These are phyloP conservation scores for Sula dactylatra DNA, from an alignment of 2,113 vertebrate genomes.

Conservation along the genomic window DNA sequence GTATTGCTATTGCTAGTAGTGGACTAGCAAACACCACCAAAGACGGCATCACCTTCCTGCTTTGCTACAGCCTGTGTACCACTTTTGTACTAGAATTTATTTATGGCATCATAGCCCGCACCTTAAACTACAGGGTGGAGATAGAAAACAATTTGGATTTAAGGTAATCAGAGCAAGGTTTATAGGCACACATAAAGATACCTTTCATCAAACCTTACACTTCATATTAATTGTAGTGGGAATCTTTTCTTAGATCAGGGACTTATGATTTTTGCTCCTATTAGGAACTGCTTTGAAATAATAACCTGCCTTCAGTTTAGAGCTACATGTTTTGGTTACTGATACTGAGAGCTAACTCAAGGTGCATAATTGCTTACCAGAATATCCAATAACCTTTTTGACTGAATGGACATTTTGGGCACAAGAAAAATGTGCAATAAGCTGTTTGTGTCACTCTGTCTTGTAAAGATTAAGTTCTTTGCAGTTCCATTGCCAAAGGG, in stretches of 20 bases:
- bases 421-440: neutral
- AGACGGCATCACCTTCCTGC: neutral
- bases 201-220: neutral
- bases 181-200: neutral
- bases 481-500: neutral
- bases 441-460: neutral
- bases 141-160: neutral
- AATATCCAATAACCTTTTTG: neutral
- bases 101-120: neutral
- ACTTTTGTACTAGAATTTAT: neutral
- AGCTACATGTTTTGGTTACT: neutral
- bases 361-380: neutral
- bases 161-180: neutral
- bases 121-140: neutral
- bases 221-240: neutral
- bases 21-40: neutral
- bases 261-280: neutral
- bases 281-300: neutral
- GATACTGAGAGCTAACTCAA: neutral
- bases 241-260: neutral
- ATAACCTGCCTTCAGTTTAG: neutral
- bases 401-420: neutral
- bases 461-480: neutral
- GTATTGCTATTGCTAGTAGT: neutral
- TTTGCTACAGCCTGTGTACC: neutral